Evolutionary conservation across 2,797 vertebrate genomes (phyloP), one percentile per base, ranked within the genome.

Genomic region (Rhinella marina): DNA sequence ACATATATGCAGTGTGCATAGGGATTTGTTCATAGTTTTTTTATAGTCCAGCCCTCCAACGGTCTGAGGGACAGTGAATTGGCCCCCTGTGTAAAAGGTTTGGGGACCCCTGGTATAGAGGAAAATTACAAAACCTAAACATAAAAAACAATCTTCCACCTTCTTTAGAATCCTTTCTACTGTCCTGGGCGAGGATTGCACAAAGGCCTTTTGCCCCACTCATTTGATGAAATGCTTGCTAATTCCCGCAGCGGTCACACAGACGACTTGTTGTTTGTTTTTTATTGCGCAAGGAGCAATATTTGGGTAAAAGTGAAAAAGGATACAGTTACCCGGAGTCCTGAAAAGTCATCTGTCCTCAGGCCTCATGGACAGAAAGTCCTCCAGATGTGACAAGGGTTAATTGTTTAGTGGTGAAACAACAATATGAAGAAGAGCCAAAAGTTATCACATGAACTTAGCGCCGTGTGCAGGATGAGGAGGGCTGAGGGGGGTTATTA

Each of bases 191-290:
- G 52, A 54, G 2, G 14, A n/a, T 76, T 84, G 70, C 72, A 84
- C n/a, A 57, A 76, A 75, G 32, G 78, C 83, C 89, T 89, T 92
- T 91, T 92, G 87, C 91, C 86, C 90, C 81, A 72, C 66, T 89
- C 68, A 48, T 50, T 29, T 84, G n/a, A 86, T 54, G 86, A 48
- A 79, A 1, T 62, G 84, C 0, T 0, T 0, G 1, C 54, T 73
- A 29, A 86, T 0, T 0, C 1, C 61, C 81, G 9, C 0, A 12
- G n/a, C 0, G 17, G 76, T 79, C 86, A 72, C 66, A 6, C 0
- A 0, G 79, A n/a, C 75, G 6, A 32, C 81, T 84, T 87, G 50
- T 64, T 48, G 68, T 87, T 84, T 72, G 27, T 52, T 32, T 72
- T 84, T 83, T 66, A 11, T 86, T 57, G 88, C 82, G 48, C 0